A percentile compares a stretch with the other conserved stretches of the same genome.
phyloP scores from a whole-genome alignment of 2,888 invertebrate species.

The Psococerastis gibbosa region DNA sequence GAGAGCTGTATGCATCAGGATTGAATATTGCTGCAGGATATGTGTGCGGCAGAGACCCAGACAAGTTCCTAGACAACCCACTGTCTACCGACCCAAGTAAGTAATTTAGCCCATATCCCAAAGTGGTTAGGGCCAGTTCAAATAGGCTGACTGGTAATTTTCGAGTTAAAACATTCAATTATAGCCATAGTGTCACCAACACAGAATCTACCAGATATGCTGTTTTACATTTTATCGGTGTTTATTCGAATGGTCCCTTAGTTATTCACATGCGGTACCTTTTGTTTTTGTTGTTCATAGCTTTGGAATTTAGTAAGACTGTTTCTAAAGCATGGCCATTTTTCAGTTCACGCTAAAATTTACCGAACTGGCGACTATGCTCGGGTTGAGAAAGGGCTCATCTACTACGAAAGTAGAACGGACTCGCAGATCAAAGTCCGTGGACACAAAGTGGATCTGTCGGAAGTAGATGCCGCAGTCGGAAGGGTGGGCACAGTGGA shows the following conservation, averaged over 20 bases:
- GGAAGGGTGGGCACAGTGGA: constrained; percentile 42
- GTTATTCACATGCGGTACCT: too few species aligned
- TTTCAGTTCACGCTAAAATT: constrained; percentile 43
- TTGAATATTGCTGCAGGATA: constrained; percentile 64
- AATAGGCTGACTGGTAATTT: too few species aligned
- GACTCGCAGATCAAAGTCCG: constrained; percentile 74
- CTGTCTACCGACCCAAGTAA: constrained; percentile 41
- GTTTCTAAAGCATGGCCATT: too few species aligned
- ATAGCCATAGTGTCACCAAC: too few species aligned
- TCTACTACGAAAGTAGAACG: constrained; percentile 63
- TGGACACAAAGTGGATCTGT: constrained; percentile 68
- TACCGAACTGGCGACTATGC: constrained; percentile 79
- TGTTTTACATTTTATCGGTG: too few species aligned
- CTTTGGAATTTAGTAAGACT: too few species aligned
- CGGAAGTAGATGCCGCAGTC: constrained; percentile 63
- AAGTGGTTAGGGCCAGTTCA: too few species aligned
- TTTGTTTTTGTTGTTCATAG: too few species aligned
- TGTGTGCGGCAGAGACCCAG: constrained; percentile 50
- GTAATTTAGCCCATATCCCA: too few species aligned
- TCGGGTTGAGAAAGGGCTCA: constrained; percentile 40
- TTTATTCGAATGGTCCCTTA: too few species aligned
- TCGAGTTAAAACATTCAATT: too few species aligned
- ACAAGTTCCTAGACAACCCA: constrained; percentile 57
- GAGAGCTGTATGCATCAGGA: constrained; percentile 69
- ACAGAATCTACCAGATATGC: too few species aligned